These are phyloP conservation scores for Gisinianus flammeolus DNA, from an alignment of 2,888 invertebrate species.

Conservation along the genomic window DNA sequence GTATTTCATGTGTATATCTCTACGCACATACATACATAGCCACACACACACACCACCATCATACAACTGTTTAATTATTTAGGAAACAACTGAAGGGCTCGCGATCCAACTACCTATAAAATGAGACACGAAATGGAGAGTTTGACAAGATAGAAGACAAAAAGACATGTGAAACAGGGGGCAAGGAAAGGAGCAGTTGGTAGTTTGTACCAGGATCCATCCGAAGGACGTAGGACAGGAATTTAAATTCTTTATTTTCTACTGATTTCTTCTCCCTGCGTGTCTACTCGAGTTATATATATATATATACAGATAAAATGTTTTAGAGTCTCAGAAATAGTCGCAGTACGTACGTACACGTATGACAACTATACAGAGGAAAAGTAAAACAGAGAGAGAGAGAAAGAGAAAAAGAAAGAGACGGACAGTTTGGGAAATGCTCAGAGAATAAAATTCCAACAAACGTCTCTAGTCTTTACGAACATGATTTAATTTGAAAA, in stretches of 20 bases:
- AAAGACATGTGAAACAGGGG: neutral
- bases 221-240: neutral
- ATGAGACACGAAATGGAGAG: conserved; percentile 21
- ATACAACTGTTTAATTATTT: neutral
- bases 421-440: neutral
- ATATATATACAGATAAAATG: no score
- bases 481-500: conserved; percentile 11
- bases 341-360: no score
- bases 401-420: neutral
- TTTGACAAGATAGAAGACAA: neutral
- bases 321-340: no score
- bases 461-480: conserved; percentile 3
- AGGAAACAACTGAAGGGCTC: conserved; percentile 12
- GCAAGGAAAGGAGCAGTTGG: neutral
- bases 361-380: no score
- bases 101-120: neutral
- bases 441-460: neutral
- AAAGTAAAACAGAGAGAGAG: neutral
- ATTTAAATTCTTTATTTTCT: neutral
- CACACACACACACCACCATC: neutral
- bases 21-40: neutral
- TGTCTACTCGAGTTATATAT: neutral
- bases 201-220: neutral
- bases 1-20: no score
- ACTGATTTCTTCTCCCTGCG: neutral